These are phyloP conservation scores for Nineta flava DNA, from an alignment of 2,888 invertebrate genomes.

Conservation along the genomic window DNA sequence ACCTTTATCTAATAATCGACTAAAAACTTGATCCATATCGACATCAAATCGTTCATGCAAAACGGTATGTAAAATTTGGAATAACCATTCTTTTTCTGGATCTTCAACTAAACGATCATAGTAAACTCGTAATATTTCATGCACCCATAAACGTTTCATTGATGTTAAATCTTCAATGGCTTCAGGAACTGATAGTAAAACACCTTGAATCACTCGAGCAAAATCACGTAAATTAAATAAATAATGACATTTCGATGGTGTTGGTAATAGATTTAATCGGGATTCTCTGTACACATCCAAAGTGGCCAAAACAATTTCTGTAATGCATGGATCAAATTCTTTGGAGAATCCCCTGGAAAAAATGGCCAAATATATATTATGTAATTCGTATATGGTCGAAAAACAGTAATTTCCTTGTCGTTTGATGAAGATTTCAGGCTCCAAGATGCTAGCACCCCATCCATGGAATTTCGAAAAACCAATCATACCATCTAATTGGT, in stretches of 20 bases:
- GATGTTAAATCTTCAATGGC: conserved; percentile 70
- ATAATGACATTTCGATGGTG: conserved; percentile 87
- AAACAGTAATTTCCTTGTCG: too few species aligned
- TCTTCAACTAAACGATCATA: conserved; percentile 82
- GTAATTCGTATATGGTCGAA: background rate
- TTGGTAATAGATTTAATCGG: conserved; percentile 68
- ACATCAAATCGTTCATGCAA: conserved; percentile 42
- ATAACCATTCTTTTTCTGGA: conserved; percentile 67
- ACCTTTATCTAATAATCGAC: conserved; percentile 36
- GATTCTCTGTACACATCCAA: conserved; percentile 76
- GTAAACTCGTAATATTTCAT: conserved; percentile 84
- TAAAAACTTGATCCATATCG: conserved; percentile 52
- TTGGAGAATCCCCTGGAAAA: conserved; percentile 72
- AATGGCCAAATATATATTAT: background rate
- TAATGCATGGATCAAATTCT: conserved; percentile 85
- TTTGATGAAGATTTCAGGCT: too few species aligned
- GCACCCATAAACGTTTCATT: conserved; percentile 88
- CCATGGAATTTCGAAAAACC: too few species aligned
- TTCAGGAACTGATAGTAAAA: conserved; percentile 81
- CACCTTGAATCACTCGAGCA: conserved; percentile 83
- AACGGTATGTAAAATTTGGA: conserved; percentile 47
- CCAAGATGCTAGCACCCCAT: too few species aligned
- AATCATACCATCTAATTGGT: too few species aligned
- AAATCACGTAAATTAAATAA: conserved; percentile 90
- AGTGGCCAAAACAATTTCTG: conserved; percentile 75